Evolutionary conservation across 2,888 invertebrate species (phyloP).

Genomic region (Corbicula japonica): DNA sequence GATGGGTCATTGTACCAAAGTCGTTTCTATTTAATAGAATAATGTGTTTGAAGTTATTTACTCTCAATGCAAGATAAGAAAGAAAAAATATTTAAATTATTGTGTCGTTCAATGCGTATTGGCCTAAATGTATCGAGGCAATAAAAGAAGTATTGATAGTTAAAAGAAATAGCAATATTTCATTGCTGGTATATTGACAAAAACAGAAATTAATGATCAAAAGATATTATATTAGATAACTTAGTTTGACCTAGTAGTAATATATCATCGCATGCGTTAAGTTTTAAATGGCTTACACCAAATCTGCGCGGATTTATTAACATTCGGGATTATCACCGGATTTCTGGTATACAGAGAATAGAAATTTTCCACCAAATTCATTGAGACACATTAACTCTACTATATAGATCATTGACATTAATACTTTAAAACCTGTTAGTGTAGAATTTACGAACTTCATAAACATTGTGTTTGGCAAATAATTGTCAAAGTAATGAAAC

Average conservation of each 20-base stretch:
- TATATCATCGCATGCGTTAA: constrained; percentile 20
- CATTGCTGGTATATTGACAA: constrained; percentile 30
- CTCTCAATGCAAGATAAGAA: no score
- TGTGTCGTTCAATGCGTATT: no score
- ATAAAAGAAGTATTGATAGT: constrained; percentile 2
- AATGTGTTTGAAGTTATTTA: no score
- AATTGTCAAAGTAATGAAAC: no score
- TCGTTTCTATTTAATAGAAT: no score
- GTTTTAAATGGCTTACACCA: constrained; percentile 22
- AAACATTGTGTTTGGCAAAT: no score
- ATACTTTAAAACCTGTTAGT: no score
- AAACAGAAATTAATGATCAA: constrained; percentile 34
- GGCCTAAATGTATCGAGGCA: constrained; percentile 7
- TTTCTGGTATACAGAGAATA: constrained; percentile 6
- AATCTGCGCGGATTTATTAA: constrained; percentile 27
- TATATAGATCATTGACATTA: no score
- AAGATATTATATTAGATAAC: constrained; percentile 42
- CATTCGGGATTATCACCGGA: constrained; percentile 12
- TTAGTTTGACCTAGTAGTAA: constrained; percentile 12
- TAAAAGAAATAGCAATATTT: constrained; percentile 16
- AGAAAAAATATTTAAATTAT: no score
- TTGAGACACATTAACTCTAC: constrained; percentile 17
- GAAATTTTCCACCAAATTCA: constrained; percentile 23
- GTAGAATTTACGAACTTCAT: no score
- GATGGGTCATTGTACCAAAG: no score